A percentile compares a stretch with the other conserved stretches of the same genome.
These are phyloP conservation scores for Trachelus stipa DNA, from an alignment of 2,888 invertebrate species.

Conservation along the genomic window DNA sequence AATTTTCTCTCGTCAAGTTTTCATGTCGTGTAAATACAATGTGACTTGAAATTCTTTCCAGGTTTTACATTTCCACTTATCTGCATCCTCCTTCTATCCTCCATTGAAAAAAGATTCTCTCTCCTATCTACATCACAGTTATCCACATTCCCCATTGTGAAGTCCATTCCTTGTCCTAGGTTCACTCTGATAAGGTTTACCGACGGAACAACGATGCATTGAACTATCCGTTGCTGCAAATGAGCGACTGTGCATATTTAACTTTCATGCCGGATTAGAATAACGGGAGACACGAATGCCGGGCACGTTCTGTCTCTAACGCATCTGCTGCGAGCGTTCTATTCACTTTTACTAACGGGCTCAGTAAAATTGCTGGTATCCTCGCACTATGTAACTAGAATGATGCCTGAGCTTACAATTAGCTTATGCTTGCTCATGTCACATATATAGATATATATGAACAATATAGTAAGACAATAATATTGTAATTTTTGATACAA, in stretches of 20 bases:
- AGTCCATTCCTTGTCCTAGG: not conserved
- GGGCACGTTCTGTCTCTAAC: slow-evolving; percentile 32
- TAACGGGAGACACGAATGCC: slow-evolving; percentile 56
- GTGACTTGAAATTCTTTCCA: not conserved
- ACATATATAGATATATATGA: not conserved
- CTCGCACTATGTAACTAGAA: not conserved
- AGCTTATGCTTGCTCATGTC: not conserved
- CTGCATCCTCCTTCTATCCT: not conserved
- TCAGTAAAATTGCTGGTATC: not conserved
- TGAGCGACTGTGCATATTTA: slow-evolving; percentile 30
- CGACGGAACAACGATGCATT: not conserved
- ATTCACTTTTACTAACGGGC: slow-evolving; percentile 5
- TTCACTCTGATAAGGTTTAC: not conserved
- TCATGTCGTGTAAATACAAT: not conserved
- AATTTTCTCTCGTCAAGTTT: not conserved
- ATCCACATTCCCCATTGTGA: not conserved
- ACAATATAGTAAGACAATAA: not conserved
- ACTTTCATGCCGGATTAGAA: slow-evolving; percentile 46
- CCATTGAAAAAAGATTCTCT: not conserved
- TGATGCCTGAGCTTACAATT: not conserved
- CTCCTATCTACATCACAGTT: not conserved
- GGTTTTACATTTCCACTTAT: not conserved
- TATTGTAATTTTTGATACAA: not conserved
- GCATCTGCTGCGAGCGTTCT: slow-evolving; percentile 2
- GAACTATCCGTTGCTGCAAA: not conserved